Percentiles rank a stretch among this genome's conserved stretches.
Conservation (phyloP, 1,140 invertebrate genomes). For the Pseudomyrmex pallidus region DNA sequence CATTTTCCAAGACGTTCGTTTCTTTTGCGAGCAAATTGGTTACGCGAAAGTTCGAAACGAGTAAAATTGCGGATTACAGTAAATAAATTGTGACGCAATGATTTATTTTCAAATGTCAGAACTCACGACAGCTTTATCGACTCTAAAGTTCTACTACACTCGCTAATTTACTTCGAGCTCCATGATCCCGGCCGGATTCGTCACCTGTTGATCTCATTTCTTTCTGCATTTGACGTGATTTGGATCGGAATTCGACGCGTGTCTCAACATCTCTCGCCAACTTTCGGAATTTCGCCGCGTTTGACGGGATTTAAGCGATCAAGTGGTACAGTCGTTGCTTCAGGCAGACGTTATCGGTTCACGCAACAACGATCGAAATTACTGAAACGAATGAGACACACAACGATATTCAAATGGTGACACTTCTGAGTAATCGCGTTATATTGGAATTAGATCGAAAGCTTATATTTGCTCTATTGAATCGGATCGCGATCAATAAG, state of each 20-base stretch:
- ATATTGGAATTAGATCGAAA: too few species aligned
- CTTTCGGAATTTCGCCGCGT: slow-evolving; percentile 9
- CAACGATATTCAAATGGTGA: neutral
- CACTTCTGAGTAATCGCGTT: neutral
- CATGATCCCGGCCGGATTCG: slow-evolving; percentile 18
- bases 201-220: slow-evolving; percentile 58
- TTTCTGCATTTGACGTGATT: slow-evolving; percentile 42
- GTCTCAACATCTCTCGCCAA: neutral
- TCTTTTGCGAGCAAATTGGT: neutral
- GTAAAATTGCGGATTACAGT: neutral
- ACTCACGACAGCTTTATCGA: neutral
- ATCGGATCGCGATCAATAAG: neutral
- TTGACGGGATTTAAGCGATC: slow-evolving; percentile 21
- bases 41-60: neutral
- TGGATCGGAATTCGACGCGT: slow-evolving; percentile 12
- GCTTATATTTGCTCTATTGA: neutral
- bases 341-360: neutral
- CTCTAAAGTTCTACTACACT: slow-evolving; percentile 1
- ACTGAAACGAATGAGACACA: neutral
- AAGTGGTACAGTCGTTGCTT: slow-evolving; percentile 33
- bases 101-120: neutral
- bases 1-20: neutral
- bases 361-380: neutral
- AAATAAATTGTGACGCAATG: neutral
- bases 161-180: slow-evolving; percentile 31